Base-by-base conservation (phyloP, 2,797 vertebrate genomes). In the Megalops cyprinoides region DNA sequence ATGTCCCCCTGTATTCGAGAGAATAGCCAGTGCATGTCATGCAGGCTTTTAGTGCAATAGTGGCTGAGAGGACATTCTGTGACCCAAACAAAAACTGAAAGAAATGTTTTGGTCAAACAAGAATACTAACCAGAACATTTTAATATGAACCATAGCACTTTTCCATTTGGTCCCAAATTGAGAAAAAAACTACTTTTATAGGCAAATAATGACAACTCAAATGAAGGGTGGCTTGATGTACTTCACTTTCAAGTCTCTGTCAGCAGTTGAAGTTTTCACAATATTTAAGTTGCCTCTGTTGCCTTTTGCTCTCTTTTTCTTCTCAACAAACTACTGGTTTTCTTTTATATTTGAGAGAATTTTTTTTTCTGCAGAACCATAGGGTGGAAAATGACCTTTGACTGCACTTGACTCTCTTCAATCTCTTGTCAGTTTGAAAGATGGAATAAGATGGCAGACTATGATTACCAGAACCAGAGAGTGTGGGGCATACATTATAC, bases 1-100 rank as follows among this genome's bases (percentile, higher is more conserved):
- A 31, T 20, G 51, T 53, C 65, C 20, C 14, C 9, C 48, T 75
- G 25, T 56, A 20, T 56, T 76, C 37, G 7, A 76, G 75, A 74
- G 42, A 76, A 37, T 67, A 67, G 58, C 44, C 56, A 65, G 75
- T 60, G 53, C 48, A 39, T 25, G 73, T 65, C 58, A 3, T 34
- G 28, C 58, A 62, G 58, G 25, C 28, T 62, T 62, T 9, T 34
- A 31, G 28, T 31, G 58, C 10, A 62, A 34, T 62, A 62, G 25
- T 31, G 28, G 58, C 9, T 62, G 25, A 25, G 28, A 67, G 1
- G 4, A 39, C 39, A 31, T 37, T 37, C 8, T 20, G 23, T 42
- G 15, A 69, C 34, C 65, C 65, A 39, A 20, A 69, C 39, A 18
- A 39, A 67, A 39, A 37, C 18, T 39, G 20, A 20, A 10, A 53